Base-by-base conservation (phyloP, 2,797 vertebrate genomes). In the Trematomus bernacchii region DNA sequence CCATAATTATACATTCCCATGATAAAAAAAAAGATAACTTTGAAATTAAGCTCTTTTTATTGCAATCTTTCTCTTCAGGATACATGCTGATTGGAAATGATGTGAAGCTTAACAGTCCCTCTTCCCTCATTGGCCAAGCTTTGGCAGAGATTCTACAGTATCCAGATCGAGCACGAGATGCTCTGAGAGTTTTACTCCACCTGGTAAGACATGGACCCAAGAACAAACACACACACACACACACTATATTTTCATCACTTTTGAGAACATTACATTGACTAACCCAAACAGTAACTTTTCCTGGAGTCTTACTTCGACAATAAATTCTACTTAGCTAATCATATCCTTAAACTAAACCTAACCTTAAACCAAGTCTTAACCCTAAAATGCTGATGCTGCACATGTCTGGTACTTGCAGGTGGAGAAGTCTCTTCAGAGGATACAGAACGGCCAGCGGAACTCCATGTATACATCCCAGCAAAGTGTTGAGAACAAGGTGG, bases 391-490 rank as follows among this genome's bases (percentile, higher is more conserved):
- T 74, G n/a, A 79, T 51, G 2, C 33, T 16, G 40, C 58, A 18
- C 30, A 47, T 53, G 47, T 40, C 30, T 30, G 44, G 10, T 33
- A 10, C 11, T 55, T 75, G 8, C 90, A 99, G 98, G 98, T 99
- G 93, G 98, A 99, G 92, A 99, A 99, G 85, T 99, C 98, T 2
- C 89, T 99, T 82, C 98, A 99, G 94, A 96, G 98, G 77, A 99
- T 99, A 90, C 98, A 99, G 94, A 98, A 97, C 0, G 97, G 98
- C 73, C 98, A 99, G 92, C 97, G 97, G 75, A 99, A 99, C 61
- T 98, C 98, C 87, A 99, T 99, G 98, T 99, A 99, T 63, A 99
- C 98, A 0, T 99, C 98, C 44, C 98, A 99, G 85, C 98, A 99
- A 90, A 99, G 98, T 1, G 98, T 99, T 84, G 98, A 99, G 92